These are phyloP conservation scores for Lithophane semibrunnea DNA, from an alignment of 2,888 invertebrate species.

Conservation along the genomic window DNA sequence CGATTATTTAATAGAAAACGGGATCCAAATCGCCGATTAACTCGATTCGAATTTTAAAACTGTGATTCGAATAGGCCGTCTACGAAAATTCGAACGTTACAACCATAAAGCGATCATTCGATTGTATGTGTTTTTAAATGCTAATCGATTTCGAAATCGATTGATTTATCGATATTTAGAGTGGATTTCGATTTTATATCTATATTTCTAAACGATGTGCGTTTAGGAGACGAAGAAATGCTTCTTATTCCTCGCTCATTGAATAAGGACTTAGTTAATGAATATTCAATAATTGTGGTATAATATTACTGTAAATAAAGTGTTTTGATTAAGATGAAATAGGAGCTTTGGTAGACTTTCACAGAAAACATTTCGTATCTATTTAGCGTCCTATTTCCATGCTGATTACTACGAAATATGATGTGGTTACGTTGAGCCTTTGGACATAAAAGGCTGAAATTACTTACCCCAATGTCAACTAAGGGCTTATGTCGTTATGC, in stretches of 20 bases:
- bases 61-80: constrained; percentile 45
- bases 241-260: constrained; percentile 38
- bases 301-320: constrained; percentile 30
- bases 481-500: neutral
- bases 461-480: neutral
- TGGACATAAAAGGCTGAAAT: neutral
- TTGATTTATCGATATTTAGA: constrained; percentile 60
- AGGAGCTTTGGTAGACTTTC: constrained; percentile 35
- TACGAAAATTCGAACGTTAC: constrained; percentile 44
- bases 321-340: constrained; percentile 38
- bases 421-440: neutral
- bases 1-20: constrained; percentile 60
- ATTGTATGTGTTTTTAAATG: constrained; percentile 57
- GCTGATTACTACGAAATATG: constrained; percentile 13
- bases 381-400: constrained; percentile 16
- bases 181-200: constrained; percentile 55
- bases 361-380: constrained; percentile 25
- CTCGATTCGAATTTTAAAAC: constrained; percentile 52
- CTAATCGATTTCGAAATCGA: constrained; percentile 60
- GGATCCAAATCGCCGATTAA: constrained; percentile 57
- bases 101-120: constrained; percentile 50
- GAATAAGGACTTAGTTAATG: constrained; percentile 43
- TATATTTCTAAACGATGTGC: constrained; percentile 49
- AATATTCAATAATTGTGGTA: constrained; percentile 42
- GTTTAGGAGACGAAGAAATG: constrained; percentile 29